Conservation (phyloP, 2,797 vertebrate species). For the Ficedula albicollis region DNA sequence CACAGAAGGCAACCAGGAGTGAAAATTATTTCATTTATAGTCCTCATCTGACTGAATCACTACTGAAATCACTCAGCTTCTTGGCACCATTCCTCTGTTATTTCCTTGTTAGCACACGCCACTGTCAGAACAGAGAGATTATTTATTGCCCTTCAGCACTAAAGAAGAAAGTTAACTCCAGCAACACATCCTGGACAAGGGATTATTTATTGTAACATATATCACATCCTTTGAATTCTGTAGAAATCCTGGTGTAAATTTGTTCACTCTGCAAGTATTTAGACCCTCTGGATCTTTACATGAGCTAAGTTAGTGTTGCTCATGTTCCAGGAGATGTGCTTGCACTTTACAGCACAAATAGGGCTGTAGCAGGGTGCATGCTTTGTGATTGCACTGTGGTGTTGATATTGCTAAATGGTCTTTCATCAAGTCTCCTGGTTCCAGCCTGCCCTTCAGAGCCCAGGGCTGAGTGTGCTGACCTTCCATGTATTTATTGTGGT, state of each 20-base stretch:
- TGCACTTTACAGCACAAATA: not conserved
- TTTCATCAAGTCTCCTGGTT: not conserved
- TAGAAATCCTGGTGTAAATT: not conserved
- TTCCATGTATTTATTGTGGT: not conserved
- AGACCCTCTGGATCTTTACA: not conserved
- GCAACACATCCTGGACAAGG: not conserved
- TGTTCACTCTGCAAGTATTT: not conserved
- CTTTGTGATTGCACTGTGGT: not conserved
- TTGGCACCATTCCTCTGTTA: not conserved
- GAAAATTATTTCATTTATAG: constrained; percentile 22
- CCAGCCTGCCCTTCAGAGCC: not conserved
- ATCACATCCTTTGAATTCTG: not conserved
- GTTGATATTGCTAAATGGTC: not conserved
- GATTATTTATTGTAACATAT: not conserved
- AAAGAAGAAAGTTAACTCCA: not conserved
- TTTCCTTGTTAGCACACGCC: not conserved
- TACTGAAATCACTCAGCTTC: constrained; percentile 34
- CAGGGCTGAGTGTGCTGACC: not conserved
- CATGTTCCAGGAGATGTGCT: accelerated
- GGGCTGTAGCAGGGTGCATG: not conserved
- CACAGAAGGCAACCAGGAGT: not conserved
- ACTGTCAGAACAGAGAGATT: not conserved
- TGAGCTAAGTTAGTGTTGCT: not conserved
- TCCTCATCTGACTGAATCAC: constrained; percentile 8
- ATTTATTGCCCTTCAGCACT: constrained; percentile 4